Evolutionary conservation across 1,140 invertebrate genomes (phyloP).

Genomic region (Drosophila parvula): DNA sequence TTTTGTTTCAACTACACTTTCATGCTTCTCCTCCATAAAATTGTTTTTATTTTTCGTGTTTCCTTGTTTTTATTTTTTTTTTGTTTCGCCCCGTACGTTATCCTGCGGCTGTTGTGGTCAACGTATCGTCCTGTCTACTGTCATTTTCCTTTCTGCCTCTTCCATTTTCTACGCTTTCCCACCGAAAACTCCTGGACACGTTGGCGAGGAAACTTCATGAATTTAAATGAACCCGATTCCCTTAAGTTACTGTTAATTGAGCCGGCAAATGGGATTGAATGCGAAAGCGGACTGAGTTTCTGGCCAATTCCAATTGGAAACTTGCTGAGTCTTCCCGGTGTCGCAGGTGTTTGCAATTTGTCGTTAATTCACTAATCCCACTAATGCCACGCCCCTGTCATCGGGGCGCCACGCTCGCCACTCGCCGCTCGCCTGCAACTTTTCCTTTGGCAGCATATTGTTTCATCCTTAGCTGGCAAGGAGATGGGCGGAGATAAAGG

Average conservation of each 20-base stretch:
- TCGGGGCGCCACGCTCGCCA: slow-evolving; percentile 29
- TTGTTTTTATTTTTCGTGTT: slow-evolving; percentile 37
- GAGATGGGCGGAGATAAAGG: slow-evolving; percentile 37
- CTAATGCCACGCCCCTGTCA: slow-evolving; percentile 54
- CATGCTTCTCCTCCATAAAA: slow-evolving; percentile 40
- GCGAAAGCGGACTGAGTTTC: slow-evolving; percentile 45
- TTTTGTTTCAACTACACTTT: slow-evolving; percentile 34
- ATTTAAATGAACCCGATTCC: slow-evolving; percentile 62
- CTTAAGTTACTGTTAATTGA: slow-evolving; percentile 73
- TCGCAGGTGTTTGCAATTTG: slow-evolving; percentile 45
- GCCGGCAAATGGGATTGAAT: slow-evolving; percentile 70
- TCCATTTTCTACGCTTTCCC: slow-evolving; percentile 12
- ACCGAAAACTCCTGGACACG: slow-evolving; percentile 28
- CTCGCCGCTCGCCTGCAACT: neutral
- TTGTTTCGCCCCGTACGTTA: slow-evolving; percentile 1
- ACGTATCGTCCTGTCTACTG: slow-evolving; percentile 46
- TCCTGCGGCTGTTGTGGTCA: slow-evolving; percentile 53
- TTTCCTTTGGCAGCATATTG: slow-evolving; percentile 62
- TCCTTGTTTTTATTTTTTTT: neutral
- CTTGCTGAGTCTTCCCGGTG: slow-evolving; percentile 29
- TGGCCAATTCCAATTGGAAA: slow-evolving; percentile 30
- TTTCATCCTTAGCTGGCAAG: slow-evolving; percentile 57
- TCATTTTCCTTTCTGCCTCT: slow-evolving; percentile 29
- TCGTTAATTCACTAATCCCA: slow-evolving; percentile 52
- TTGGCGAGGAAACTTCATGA: slow-evolving; percentile 50